A percentile compares a stretch with the other conserved stretches of the same genome.
Evolutionary conservation across 2,113 vertebrate species (phyloP).

Genomic region (Pachycephala philippinensis): DNA sequence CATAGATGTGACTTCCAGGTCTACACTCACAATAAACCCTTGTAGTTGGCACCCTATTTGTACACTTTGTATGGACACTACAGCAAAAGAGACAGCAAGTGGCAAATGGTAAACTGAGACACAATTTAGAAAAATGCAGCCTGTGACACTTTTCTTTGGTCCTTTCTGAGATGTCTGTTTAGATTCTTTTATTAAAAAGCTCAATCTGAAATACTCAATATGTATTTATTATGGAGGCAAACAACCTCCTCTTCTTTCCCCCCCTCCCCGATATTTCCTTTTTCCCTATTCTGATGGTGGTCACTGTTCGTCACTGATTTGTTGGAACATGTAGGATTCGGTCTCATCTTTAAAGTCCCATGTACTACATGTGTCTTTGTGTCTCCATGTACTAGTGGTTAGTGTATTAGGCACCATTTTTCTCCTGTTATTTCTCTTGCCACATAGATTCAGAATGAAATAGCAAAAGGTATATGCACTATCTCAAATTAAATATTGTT

Average conservation of each 20-base stretch:
- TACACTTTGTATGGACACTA: neutral
- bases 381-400: neutral
- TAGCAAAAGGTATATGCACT: neutral
- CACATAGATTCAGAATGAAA: neutral
- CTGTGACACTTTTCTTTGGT: neutral
- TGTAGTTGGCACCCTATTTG: neutral
- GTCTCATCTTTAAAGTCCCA: neutral
- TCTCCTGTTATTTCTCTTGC: neutral
- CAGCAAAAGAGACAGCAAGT: neutral
- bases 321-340: rapidly evolving
- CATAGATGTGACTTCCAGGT: neutral
- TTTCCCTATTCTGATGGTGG: neutral
- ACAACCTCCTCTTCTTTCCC: neutral
- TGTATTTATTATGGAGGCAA: neutral
- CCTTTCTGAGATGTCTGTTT: neutral
- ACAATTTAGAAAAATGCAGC: neutral
- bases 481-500: neutral
- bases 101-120: neutral
- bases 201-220: neutral
- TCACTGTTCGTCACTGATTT: neutral
- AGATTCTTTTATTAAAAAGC: neutral
- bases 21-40: neutral
- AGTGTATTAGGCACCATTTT: neutral
- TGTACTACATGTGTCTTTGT: neutral
- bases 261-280: neutral